Evolutionary conservation across 2,113 vertebrate species (phyloP).

Genomic region (Oenanthe oenanthe): DNA sequence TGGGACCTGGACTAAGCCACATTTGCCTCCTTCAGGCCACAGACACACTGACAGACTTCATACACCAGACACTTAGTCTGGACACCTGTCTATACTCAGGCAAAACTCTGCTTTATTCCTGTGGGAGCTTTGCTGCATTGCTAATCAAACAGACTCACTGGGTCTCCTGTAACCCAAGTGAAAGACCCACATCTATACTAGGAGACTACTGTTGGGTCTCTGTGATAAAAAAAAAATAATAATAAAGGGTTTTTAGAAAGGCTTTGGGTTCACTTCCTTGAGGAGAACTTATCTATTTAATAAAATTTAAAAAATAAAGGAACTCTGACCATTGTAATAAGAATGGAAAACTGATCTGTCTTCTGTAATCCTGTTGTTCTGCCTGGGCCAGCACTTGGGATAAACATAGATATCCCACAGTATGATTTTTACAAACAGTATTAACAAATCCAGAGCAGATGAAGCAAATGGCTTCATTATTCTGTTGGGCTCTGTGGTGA

Average conservation of each 20-base stretch:
- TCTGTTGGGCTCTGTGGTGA: not conserved
- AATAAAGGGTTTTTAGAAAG: not conserved
- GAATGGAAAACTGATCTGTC: not conserved
- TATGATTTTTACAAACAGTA: not conserved
- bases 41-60: not conserved
- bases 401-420: not conserved
- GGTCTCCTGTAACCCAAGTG: not conserved
- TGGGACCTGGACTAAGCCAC: not conserved
- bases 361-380: not conserved
- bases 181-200: not conserved
- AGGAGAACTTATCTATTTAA: not conserved
- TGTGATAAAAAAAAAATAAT: not conserved
- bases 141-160: not conserved
- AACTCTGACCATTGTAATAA: not conserved
- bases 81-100: not conserved
- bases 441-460: not conserved
- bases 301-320: not conserved
- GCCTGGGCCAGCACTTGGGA: not conserved
- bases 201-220: not conserved
- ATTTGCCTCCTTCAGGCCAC: not conserved
- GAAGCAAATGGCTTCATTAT: not conserved
- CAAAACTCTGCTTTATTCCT: not conserved
- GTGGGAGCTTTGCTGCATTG: not conserved
- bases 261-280: not conserved
- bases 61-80: accelerated